Evolutionary conservation across 2,797 vertebrate species (phyloP).

Genomic region (Phataginus tricuspis): DNA sequence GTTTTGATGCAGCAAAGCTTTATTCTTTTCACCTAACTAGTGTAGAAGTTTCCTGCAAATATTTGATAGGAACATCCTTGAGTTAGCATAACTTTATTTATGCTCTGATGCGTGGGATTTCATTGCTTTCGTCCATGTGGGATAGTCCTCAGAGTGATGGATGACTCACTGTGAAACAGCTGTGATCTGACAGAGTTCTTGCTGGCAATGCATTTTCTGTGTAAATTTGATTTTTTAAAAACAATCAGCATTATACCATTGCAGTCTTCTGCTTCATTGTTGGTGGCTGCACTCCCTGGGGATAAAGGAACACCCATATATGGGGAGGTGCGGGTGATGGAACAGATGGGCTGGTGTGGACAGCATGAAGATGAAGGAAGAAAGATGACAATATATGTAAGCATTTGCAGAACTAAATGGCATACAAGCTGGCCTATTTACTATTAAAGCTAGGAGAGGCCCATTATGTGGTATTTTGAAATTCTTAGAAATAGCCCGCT

Average conservation of each 20-base stretch:
- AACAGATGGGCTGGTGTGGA: constrained; percentile 54
- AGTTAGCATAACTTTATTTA: constrained; percentile 58
- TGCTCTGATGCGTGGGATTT: constrained; percentile 56
- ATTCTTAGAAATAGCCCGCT: background rate
- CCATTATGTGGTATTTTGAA: background rate
- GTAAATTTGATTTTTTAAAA: constrained; percentile 63
- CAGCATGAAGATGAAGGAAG: background rate
- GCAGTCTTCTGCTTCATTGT: constrained; percentile 3
- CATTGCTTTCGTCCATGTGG: constrained; percentile 59
- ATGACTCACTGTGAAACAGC: constrained; percentile 72
- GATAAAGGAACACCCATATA: constrained; percentile 7
- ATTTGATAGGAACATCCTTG: background rate
- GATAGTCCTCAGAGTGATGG: constrained; percentile 60
- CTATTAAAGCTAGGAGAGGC: background rate
- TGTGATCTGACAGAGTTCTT: constrained; percentile 69
- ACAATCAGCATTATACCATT: constrained; percentile 56
- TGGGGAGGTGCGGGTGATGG: background rate
- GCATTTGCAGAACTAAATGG: background rate
- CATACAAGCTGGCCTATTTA: background rate
- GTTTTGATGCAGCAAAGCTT: background rate
- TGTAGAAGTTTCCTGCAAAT: background rate
- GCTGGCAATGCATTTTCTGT: constrained; percentile 61
- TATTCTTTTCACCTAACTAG: background rate
- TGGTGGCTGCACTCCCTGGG: background rate
- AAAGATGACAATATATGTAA: background rate